Base-by-base conservation (phyloP, 2,113 vertebrate species). In the Scalopus aquaticus region DNA sequence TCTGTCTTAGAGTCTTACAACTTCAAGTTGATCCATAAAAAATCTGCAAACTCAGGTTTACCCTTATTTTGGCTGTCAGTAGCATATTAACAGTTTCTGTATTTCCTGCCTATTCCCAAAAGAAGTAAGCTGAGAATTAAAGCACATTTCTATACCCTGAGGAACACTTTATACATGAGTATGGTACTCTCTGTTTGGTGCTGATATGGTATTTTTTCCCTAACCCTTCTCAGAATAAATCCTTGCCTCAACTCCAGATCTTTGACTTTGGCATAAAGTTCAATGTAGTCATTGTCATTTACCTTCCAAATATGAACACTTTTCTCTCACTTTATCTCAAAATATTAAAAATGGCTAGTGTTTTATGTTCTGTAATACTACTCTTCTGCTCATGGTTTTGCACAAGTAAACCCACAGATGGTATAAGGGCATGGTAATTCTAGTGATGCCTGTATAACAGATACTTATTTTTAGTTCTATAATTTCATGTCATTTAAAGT, bases 61-160 rank as follows among this genome's bases (percentile, higher is more conserved):
- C 20, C 35, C 11, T 79, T 84, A 28, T 76, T 88, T 77, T 39
- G 5, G 49, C 16, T 65, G 9, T 9, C 5, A 13, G 51, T 9
- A 74, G 11, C 2, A 88, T n/a, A 37, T n/a, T 26, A 35, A 58
- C 28, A 26, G n/a, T 44, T 89, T 79, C n/a, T 62, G 6, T 20
- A 62, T 70, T 11, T 24, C 13, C 30, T 49, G 16, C 30, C 9
- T 22, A 32, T 26, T 64, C 74, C 17, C 2, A 4, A 30, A 64
- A 56, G 54, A 30, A 44, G 6, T 11, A 15, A 83, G 11, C 3
- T 73, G 82, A 22, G 4, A 70, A 60, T 24, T 39, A 17, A 64
- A 26, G 3, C 1, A 13, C 28, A 15, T 8, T 5, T 6, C 2
- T 51, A 67, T 1, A 11, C 44, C 11, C 9, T 15, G 2, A 15